Conservation (phyloP, 2,888 invertebrate species). For the Phaedon cochleariae region DNA sequence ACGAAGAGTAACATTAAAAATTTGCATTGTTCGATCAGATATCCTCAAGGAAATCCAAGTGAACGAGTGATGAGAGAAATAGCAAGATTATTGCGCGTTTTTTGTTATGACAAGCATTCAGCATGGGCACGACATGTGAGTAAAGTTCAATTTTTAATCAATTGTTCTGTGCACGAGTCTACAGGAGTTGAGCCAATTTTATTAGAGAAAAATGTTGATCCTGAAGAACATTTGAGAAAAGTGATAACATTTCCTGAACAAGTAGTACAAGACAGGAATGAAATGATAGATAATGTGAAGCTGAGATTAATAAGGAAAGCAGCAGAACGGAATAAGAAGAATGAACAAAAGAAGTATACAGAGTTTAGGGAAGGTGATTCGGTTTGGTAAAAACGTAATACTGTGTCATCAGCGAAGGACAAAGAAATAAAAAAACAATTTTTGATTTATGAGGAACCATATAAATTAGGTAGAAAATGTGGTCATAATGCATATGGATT, state of each 20-base stretch:
- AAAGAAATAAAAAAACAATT: background rate
- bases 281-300: background rate
- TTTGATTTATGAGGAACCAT: background rate
- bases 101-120: slow-evolving; percentile 8
- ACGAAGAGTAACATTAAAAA: background rate
- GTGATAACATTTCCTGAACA: background rate
- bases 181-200: no score
- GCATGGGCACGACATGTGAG: slow-evolving; percentile 9
- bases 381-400: background rate
- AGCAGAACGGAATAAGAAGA: background rate
- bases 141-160: slow-evolving; percentile 4
- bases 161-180: no score
- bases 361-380: background rate
- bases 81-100: no score
- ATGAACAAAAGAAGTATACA: background rate
- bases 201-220: no score
- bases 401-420: background rate
- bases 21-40: no score
- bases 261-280: background rate
- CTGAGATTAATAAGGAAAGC: background rate
- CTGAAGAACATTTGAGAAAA: background rate
- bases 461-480: background rate
- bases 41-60: slow-evolving; percentile 32
- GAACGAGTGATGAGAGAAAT: slow-evolving; percentile 22
- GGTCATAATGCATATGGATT: background rate